These are phyloP conservation scores for Zapus hudsonius DNA, from an alignment of 2,113 vertebrate genomes.

Conservation along the genomic window DNA sequence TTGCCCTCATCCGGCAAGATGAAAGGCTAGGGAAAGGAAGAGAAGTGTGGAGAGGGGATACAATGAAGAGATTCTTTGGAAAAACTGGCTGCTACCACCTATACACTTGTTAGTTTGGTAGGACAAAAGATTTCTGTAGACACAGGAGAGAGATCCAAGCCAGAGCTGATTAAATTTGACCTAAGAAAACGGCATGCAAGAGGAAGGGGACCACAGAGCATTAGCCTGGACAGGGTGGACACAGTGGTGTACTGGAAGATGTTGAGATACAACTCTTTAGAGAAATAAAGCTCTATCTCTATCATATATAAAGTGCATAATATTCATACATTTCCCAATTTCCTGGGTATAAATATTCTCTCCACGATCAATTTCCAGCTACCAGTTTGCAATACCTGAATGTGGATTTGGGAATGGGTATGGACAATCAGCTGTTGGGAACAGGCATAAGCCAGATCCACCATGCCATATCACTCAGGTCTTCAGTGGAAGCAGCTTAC, in stretches of 20 bases:
- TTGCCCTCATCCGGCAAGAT: not conserved
- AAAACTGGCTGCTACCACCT: not conserved
- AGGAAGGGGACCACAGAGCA: not conserved
- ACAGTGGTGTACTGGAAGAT: not conserved
- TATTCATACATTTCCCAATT: not conserved
- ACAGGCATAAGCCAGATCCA: not conserved
- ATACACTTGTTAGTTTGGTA: not conserved
- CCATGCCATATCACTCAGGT: not conserved
- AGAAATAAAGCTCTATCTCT: not conserved
- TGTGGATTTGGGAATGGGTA: not conserved
- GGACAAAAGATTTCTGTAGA: not conserved
- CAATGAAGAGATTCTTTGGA: constrained; percentile 4
- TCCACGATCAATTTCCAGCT: not conserved
- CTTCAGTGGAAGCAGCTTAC: not conserved
- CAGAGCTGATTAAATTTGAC: not conserved
- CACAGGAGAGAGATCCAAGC: not conserved
- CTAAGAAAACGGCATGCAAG: not conserved
- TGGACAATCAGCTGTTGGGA: not conserved
- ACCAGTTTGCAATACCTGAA: not conserved
- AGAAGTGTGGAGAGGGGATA: not conserved
- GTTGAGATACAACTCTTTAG: not conserved
- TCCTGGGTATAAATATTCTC: not conserved
- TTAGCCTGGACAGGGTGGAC: not conserved
- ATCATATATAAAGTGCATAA: not conserved
- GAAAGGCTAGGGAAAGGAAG: constrained; percentile 28